Base-by-base conservation (phyloP, 1,140 invertebrate species). In the Temnothorax curvispinosus region DNA sequence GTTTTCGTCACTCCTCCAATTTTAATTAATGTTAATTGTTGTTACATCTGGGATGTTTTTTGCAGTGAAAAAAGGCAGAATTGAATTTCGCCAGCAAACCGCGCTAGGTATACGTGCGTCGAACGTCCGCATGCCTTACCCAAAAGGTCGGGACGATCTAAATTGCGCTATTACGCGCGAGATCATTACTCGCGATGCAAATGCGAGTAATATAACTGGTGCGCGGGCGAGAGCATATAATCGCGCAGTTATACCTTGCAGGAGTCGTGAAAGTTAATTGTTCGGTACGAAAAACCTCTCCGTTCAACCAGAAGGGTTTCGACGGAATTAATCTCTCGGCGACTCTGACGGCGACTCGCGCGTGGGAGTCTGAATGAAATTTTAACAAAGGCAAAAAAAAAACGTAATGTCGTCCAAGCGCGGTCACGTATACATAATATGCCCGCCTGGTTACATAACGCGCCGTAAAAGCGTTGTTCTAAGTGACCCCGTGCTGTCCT, bases 401-500 rank as follows among this genome's bases (percentile, higher is more conserved):
- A 35, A 27, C 80, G 13, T 62, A 62, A 84, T 62, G 41, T 84
- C 54, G 69, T 50, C 44, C 56, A 8, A 35, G 44, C 27, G n/a
- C 27, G 41, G 69, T 8, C 69, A 50, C 18, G 69, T 60, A 65
- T 32, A 60, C 56, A 86, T 77, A 89, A 85, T 80, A 21, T 27
- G 1, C 27, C 82, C 32, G 32, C 7, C 32, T 72, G 27, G 71
- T 94, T 93, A 94, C 90, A 88, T 93, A 94, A 94, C 65, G 75
- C 72, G 77, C 62, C 65, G 80, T 92, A 92, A 93, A 93, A 93
- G 90, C 91, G 93, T 94, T 94, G 92, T 94, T 94, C 87, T 90
- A 92, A 91, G 77, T 92, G 93, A 95, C 93, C 94, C 92, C 90
- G 81, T 64, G n/a, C 90, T 93, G 90, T 93, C 90, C 91, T 94